Conservation (phyloP, 2,888 invertebrate species). For the Chloroclysta siterata region DNA sequence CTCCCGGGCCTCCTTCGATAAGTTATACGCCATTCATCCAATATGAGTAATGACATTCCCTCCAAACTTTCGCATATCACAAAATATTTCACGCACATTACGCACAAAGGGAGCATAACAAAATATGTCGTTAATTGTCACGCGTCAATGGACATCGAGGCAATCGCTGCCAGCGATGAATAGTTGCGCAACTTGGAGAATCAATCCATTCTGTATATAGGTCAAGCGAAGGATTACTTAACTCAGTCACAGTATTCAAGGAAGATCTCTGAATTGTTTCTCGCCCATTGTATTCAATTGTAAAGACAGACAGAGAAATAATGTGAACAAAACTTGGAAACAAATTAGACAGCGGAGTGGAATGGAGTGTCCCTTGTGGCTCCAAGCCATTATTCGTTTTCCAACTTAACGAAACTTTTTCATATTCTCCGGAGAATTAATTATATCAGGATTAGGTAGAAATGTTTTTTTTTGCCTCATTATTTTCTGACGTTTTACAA, state of each 20-base stretch:
- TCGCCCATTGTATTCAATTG: slow-evolving; percentile 60
- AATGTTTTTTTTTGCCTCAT: slow-evolving; percentile 59
- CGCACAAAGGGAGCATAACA: slow-evolving; percentile 39
- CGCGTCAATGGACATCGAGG: slow-evolving; percentile 45
- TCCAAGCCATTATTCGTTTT: slow-evolving; percentile 59
- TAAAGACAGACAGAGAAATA: slow-evolving; percentile 63
- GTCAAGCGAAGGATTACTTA: slow-evolving; percentile 46
- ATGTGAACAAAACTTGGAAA: slow-evolving; percentile 65
- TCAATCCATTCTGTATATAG: slow-evolving; percentile 50
- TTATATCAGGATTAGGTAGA: slow-evolving; percentile 66
- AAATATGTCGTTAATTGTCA: slow-evolving; percentile 44
- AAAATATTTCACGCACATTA: slow-evolving; percentile 44
- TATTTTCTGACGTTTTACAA: slow-evolving; percentile 44
- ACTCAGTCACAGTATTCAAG: slow-evolving; percentile 39
- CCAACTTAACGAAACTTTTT: slow-evolving; percentile 62
- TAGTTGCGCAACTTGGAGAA: slow-evolving; percentile 52
- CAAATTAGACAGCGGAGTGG: slow-evolving; percentile 64
- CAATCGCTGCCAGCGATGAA: slow-evolving; percentile 46
- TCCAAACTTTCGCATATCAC: slow-evolving; percentile 45
- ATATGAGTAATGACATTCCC: slow-evolving; percentile 29
- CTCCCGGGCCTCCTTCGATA: slow-evolving; percentile 17
- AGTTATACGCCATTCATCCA: slow-evolving; percentile 24
- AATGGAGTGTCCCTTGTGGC: slow-evolving; percentile 54
- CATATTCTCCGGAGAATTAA: slow-evolving; percentile 64
- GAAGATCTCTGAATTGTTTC: slow-evolving; percentile 45